A percentile compares a stretch with the other conserved stretches of the same genome.
Evolutionary conservation across 35 echinoderm and acorn worm species (phyloP).

Genomic region (Nesometra sesokonis): DNA sequence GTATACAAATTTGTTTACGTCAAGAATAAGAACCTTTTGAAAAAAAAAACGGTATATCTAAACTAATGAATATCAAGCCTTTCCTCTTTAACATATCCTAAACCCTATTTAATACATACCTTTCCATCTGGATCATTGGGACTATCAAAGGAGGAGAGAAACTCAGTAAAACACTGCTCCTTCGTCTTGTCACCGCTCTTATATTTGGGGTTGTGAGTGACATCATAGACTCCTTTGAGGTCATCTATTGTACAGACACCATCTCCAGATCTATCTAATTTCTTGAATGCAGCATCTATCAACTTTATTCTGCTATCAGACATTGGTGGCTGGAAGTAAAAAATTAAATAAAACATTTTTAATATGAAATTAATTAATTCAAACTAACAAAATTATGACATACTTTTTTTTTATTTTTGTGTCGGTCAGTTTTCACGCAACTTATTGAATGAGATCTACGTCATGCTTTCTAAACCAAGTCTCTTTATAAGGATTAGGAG

Average conservation of each 20-base stretch:
- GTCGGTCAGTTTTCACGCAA: no score
- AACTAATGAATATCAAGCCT: no score
- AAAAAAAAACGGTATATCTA: not conserved
- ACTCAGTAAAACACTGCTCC: conserved; percentile 24
- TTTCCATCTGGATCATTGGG: conserved; percentile 4
- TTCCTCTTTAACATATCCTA: no score
- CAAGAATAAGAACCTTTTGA: no score
- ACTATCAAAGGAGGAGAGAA: conserved; percentile 30
- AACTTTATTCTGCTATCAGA: conserved; percentile 8
- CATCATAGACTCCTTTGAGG: conserved; percentile 18
- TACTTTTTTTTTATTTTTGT: no score
- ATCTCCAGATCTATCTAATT: conserved; percentile 39
- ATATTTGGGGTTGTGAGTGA: conserved; percentile 1
- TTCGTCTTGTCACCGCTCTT: conserved; percentile 18
- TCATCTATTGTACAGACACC: conserved; percentile 23
- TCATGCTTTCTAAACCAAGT: no score
- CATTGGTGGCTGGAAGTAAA: conserved; percentile 32
- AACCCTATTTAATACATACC: not conserved
- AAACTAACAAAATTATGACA: no score
- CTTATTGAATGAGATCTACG: no score
- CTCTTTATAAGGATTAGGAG: no score
- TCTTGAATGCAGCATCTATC: conserved; percentile 26
- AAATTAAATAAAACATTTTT: no score
- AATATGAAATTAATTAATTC: no score
- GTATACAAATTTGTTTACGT: no score